Percentiles rank a stretch among this genome's conserved stretches.
Evolutionary conservation across 2,888 invertebrate species (phyloP).

Genomic region (Kryphioiulus occultus): DNA sequence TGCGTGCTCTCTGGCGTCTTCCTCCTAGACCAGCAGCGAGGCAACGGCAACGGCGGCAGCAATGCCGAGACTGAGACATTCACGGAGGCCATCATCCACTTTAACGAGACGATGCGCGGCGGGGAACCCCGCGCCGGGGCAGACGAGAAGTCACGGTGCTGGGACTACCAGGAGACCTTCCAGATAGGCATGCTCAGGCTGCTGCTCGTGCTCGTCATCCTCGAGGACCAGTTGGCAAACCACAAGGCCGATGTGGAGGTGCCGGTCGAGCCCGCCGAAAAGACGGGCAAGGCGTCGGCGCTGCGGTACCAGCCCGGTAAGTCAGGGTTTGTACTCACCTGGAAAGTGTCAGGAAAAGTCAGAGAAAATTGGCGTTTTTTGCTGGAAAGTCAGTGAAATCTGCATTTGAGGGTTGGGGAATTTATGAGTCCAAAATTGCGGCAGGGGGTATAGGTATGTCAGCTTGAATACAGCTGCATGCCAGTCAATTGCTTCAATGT

Average conservation of each 20-base stretch:
- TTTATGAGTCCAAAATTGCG: too few species aligned
- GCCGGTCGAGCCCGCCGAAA: not conserved
- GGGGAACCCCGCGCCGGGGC: slow-evolving; percentile 55
- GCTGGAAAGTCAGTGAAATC: too few species aligned
- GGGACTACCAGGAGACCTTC: slow-evolving; percentile 72
- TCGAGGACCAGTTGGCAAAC: slow-evolving; percentile 75
- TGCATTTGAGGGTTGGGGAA: too few species aligned
- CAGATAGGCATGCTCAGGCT: slow-evolving; percentile 69
- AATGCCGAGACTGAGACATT: slow-evolving; percentile 66
- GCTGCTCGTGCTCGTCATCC: slow-evolving; percentile 74
- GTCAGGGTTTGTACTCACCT: not conserved
- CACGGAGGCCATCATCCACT: slow-evolving; percentile 77
- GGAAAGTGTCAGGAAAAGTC: too few species aligned
- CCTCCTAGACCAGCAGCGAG: slow-evolving; percentile 54
- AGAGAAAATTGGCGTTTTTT: too few species aligned
- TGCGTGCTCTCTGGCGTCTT: slow-evolving; percentile 79
- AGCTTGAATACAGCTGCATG: too few species aligned
- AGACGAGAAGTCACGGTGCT: not conserved
- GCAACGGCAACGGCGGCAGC: too few species aligned
- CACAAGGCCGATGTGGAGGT: slow-evolving; percentile 65
- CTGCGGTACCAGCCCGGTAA: slow-evolving; percentile 53
- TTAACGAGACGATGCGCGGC: slow-evolving; percentile 70
- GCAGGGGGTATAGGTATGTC: too few species aligned
- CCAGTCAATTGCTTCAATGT: too few species aligned
- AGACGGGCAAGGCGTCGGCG: slow-evolving; percentile 47